These are phyloP conservation scores for Cottus gobio DNA, from an alignment of 2,113 vertebrate genomes.

Conservation along the genomic window DNA sequence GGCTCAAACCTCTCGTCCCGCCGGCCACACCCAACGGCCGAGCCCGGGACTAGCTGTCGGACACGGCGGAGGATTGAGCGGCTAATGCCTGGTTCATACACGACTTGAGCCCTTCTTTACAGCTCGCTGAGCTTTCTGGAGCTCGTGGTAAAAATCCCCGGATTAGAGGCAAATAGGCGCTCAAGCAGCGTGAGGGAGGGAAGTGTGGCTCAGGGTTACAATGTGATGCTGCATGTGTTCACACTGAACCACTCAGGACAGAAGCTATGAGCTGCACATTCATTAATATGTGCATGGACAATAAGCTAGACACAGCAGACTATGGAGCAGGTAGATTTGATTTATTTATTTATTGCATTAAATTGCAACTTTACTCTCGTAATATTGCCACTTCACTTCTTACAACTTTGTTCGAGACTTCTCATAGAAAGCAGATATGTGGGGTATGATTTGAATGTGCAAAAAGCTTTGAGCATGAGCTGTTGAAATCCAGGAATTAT, in stretches of 20 bases:
- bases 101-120: neutral
- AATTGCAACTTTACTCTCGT: neutral
- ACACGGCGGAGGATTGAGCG: neutral
- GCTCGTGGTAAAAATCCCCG: neutral
- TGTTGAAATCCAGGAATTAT: too few relatives aligned
- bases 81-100: neutral
- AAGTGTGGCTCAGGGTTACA: neutral
- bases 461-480: too few relatives aligned
- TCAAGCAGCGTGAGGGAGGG: neutral
- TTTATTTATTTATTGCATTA: too few relatives aligned
- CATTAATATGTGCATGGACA: neutral
- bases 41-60: neutral
- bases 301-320: neutral
- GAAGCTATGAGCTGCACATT: neutral
- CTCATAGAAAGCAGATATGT: too few relatives aligned
- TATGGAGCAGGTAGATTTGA: too few relatives aligned
- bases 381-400: too few relatives aligned
- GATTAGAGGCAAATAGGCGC: neutral
- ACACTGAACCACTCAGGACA: neutral
- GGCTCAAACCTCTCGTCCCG: conserved; percentile 19
- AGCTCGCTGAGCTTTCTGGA: neutral
- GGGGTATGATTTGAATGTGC: too few relatives aligned
- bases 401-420: too few relatives aligned
- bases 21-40: neutral
- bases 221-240: neutral